phyloP scores from a whole-genome alignment of 2,888 invertebrate genomes.

The Hydrotaea cyrtoneurina region DNA sequence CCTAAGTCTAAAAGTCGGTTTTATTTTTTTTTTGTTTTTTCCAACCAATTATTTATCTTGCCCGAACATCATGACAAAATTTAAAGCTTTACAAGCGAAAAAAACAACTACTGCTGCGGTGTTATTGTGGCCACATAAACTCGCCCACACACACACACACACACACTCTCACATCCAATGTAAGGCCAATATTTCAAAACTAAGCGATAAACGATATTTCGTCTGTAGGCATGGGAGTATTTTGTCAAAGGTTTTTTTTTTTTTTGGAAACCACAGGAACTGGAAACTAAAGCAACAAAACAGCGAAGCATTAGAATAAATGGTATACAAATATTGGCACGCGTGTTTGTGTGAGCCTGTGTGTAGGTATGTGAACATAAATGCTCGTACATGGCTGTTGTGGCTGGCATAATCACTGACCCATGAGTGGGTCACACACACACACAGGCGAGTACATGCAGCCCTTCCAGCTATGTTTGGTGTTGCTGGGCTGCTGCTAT shows the following conservation, averaged over 20 bases:
- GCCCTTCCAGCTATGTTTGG: not conserved
- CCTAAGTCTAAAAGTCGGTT: no score
- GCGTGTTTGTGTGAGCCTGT: not conserved
- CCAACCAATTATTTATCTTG: no score
- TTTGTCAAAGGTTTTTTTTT: slow-evolving; percentile 42
- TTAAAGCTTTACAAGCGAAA: no score
- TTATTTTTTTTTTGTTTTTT: no score
- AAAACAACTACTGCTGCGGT: no score
- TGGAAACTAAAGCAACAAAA: slow-evolving; percentile 17
- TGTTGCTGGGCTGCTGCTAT: not conserved
- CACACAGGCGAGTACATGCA: not conserved
- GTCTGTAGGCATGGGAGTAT: not conserved
- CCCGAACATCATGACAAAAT: no score
- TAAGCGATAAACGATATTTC: slow-evolving; percentile 35
- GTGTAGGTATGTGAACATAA: not conserved
- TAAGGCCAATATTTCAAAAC: not conserved
- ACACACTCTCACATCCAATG: no score
- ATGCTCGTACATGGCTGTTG: no score
- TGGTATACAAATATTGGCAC: not conserved
- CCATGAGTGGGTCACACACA: slow-evolving; percentile 29
- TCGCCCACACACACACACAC: no score
- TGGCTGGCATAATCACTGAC: slow-evolving; percentile 35
- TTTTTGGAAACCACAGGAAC: slow-evolving; percentile 43
- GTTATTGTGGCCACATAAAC: no score
- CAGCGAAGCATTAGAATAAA: slow-evolving; percentile 27